Percentiles rank a stretch among this genome's conserved stretches.
Conservation (phyloP, 2,113 vertebrate species). For the Anolis carolinensis region DNA sequence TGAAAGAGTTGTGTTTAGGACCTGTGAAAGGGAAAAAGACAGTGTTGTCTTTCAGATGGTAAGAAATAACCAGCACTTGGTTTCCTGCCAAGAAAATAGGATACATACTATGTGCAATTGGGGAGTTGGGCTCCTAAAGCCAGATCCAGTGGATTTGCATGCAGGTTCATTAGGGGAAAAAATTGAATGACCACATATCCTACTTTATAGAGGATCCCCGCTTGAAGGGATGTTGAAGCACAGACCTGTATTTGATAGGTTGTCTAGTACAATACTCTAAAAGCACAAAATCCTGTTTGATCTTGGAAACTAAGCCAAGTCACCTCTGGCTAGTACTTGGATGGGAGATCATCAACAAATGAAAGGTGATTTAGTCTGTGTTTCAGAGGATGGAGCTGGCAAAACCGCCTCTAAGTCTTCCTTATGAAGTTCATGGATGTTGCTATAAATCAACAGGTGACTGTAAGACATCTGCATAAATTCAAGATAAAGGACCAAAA, state of each 20-base stretch:
- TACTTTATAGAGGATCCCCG: not conserved
- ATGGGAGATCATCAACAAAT: too few relatives aligned
- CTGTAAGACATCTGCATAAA: too few relatives aligned
- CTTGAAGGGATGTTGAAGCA: not conserved
- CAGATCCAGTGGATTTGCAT: not conserved
- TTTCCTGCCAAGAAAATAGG: not conserved
- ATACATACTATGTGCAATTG: not conserved
- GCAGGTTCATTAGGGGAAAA: not conserved
- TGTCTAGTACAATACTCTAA: not conserved
- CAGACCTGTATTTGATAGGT: not conserved
- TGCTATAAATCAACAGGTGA: too few relatives aligned
- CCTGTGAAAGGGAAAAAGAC: conserved; percentile 86
- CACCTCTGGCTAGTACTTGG: too few relatives aligned
- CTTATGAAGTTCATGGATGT: too few relatives aligned
- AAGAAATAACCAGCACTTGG: conserved; percentile 28
- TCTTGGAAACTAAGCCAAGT: too few relatives aligned
- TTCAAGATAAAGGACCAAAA: too few relatives aligned
- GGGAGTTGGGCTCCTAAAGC: not conserved
- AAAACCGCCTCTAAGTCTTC: too few relatives aligned
- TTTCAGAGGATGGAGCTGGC: too few relatives aligned
- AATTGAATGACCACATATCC: not conserved
- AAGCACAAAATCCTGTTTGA: too few relatives aligned
- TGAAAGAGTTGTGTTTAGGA: conserved; percentile 93
- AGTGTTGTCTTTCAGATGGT: conserved; percentile 95
- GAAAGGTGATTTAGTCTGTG: too few relatives aligned